phyloP scores from a whole-genome alignment of 2,888 invertebrate genomes.

The Cephus pygmeus region DNA sequence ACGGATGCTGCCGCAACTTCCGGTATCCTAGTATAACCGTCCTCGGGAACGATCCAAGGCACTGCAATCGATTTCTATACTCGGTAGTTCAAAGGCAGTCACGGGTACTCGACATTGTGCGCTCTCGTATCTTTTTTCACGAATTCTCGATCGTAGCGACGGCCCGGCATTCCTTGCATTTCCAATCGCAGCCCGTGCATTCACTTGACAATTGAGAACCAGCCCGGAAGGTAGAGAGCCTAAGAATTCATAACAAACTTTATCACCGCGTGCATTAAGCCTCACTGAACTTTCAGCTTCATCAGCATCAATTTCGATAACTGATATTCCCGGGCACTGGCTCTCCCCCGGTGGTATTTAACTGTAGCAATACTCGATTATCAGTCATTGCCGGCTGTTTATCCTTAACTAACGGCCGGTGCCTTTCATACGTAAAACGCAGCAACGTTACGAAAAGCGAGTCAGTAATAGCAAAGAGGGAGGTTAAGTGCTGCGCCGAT shows the following conservation, averaged over 20 bases:
- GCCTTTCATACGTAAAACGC: not conserved
- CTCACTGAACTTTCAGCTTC: not conserved
- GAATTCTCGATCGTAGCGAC: not conserved
- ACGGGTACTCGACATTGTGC: not conserved
- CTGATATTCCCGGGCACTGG: not conserved
- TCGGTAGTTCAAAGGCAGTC: not conserved
- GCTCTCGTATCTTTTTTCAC: slow-evolving; percentile 12
- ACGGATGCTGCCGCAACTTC: not conserved
- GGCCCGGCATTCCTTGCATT: not conserved
- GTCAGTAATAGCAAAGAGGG: not conserved
- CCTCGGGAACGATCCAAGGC: slow-evolving; percentile 21
- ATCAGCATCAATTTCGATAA: not conserved
- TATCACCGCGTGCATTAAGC: not conserved
- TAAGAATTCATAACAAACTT: not conserved
- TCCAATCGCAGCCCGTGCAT: slow-evolving; percentile 10
- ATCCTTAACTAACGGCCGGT: too few species aligned
- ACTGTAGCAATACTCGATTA: too few species aligned
- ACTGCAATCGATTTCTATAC: slow-evolving; percentile 29
- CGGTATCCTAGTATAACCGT: not conserved
- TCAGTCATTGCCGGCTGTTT: too few species aligned
- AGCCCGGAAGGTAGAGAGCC: not conserved
- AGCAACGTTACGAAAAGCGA: not conserved
- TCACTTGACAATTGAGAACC: not conserved
- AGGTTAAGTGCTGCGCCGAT: not conserved
- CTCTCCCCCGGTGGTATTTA: not conserved